These are phyloP conservation scores for Terrapene triunguis DNA, from an alignment of 2,113 vertebrate genomes.

Conservation along the genomic window DNA sequence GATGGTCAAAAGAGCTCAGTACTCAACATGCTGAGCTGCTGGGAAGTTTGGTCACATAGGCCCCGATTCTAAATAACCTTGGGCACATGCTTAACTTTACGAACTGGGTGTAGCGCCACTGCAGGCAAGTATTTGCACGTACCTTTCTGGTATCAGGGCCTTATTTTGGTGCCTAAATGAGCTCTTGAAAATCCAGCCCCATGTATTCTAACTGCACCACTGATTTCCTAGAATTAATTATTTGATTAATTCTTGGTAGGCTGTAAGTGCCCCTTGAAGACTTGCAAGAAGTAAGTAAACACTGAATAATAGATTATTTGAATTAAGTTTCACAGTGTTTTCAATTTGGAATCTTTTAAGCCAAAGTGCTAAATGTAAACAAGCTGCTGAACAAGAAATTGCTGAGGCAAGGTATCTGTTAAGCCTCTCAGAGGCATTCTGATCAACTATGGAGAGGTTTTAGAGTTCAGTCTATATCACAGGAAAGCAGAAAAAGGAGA, in stretches of 20 bases:
- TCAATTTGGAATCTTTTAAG: background rate
- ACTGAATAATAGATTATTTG: constrained; percentile 1
- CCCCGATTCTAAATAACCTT: background rate
- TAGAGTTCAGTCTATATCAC: background rate
- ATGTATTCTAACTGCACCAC: background rate
- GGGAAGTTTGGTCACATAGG: background rate
- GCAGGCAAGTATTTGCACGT: background rate
- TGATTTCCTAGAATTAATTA: background rate
- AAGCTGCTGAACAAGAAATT: background rate
- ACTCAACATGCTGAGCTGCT: background rate
- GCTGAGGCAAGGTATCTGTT: background rate
- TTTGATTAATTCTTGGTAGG: background rate
- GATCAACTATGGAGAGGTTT: background rate
- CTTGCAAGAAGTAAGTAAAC: background rate
- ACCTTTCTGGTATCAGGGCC: background rate
- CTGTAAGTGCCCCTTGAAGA: background rate
- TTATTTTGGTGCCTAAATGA: background rate
- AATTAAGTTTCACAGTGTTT: background rate
- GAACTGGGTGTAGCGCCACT: background rate
- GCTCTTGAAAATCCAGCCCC: background rate
- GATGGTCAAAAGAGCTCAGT: background rate
- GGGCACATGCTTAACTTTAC: background rate
- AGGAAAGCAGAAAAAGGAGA: background rate
- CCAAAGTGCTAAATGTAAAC: background rate
- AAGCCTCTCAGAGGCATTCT: background rate